Conservation (phyloP, 2,888 invertebrate species). For the Barypeithes pellucidus region DNA sequence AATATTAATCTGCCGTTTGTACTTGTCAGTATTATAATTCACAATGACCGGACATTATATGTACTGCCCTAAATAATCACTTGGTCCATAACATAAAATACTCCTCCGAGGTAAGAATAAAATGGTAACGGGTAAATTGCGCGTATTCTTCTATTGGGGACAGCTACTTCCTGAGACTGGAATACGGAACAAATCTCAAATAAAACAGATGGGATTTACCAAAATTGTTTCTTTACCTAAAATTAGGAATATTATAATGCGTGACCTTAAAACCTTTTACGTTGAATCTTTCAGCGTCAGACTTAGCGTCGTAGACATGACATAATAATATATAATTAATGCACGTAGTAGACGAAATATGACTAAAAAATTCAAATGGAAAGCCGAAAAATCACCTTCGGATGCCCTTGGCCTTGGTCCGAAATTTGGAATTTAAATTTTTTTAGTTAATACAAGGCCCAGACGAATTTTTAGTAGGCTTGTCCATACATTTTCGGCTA, state of each 20-base stretch:
- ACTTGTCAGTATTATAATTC: no score
- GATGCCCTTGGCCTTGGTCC: constrained; percentile 58
- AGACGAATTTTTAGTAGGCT: constrained; percentile 57
- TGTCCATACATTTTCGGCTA: constrained; percentile 45
- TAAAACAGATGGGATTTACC: no score
- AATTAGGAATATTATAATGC: not conserved
- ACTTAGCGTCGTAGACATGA: constrained; percentile 15
- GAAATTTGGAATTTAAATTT: constrained; percentile 57
- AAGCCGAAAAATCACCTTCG: constrained; percentile 56
- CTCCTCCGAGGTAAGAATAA: no score
- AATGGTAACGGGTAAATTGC: no score
- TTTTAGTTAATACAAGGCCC: constrained; percentile 52
- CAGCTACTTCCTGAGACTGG: no score
- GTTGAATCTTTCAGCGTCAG: constrained; percentile 6
- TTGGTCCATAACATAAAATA: no score
- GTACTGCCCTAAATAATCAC: no score
- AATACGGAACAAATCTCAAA: no score
- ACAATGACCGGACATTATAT: no score
- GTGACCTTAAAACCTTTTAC: constrained; percentile 7
- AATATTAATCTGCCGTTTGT: no score
- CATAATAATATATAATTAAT: constrained; percentile 9
- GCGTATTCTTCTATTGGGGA: no score
- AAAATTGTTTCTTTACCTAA: no score
- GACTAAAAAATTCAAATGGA: constrained; percentile 26
- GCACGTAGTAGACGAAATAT: constrained; percentile 1